phyloP scores from a whole-genome alignment of 2,113 vertebrate species.

The Xerus inauris region DNA sequence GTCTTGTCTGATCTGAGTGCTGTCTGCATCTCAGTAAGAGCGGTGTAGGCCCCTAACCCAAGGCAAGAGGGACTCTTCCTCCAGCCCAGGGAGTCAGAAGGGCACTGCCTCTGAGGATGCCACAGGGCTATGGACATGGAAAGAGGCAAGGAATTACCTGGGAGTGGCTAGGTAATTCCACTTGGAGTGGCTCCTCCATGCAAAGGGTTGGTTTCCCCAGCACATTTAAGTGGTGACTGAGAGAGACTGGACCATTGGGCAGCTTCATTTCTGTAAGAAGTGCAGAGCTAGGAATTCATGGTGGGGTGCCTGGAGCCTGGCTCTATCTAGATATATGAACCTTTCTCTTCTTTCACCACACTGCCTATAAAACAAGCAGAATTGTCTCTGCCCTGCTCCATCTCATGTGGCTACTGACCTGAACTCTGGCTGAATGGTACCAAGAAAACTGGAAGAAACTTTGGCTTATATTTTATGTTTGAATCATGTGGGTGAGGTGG shows the following conservation, averaged over 20 bases:
- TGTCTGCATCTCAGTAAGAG: neutral
- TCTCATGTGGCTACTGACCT: neutral
- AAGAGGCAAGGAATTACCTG: neutral
- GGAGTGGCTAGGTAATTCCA: too few species aligned
- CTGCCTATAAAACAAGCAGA: neutral
- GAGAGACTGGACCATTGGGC: neutral
- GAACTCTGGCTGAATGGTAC: neutral
- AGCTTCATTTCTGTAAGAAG: neutral
- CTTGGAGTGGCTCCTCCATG: too few species aligned
- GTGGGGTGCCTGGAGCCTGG: neutral
- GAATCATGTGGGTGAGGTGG: neutral
- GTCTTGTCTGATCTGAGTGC: slow-evolving; percentile 66
- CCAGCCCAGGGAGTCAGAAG: neutral
- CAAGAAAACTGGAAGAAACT: neutral
- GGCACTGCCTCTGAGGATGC: neutral
- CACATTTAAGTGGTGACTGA: neutral
- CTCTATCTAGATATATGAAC: neutral
- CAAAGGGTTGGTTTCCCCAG: neutral
- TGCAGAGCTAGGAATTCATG: neutral
- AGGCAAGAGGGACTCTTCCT: neutral
- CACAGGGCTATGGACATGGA: neutral
- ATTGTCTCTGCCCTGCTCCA: neutral
- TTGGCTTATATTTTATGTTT: neutral
- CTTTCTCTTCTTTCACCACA: neutral
- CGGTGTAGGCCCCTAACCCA: accelerated